Evolutionary conservation across 1,140 invertebrate genomes (phyloP).

Genomic region (Drosophila suzukii): DNA sequence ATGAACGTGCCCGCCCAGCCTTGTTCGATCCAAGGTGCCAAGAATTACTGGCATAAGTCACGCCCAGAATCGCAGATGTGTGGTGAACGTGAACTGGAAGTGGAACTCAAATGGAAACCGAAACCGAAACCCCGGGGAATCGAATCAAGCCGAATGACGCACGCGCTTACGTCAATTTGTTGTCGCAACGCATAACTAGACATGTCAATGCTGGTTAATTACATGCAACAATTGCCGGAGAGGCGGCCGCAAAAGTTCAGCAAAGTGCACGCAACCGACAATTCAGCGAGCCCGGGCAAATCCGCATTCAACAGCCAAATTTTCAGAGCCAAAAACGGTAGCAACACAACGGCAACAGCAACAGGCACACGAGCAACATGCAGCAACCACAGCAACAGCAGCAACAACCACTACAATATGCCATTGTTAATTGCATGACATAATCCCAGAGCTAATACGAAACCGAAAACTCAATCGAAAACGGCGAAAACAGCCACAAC

Average conservation of each 20-base stretch:
- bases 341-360: slow-evolving; percentile 49
- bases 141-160: slow-evolving; percentile 50
- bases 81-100: slow-evolving; percentile 15
- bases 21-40: slow-evolving; percentile 45
- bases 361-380: slow-evolving; percentile 49
- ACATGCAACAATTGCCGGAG: slow-evolving; percentile 55
- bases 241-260: slow-evolving; percentile 58
- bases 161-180: slow-evolving; percentile 77
- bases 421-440: slow-evolving; percentile 83
- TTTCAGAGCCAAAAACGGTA: slow-evolving; percentile 66
- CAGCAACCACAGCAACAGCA: slow-evolving; percentile 27
- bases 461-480: slow-evolving; percentile 78
- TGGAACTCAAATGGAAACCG: neutral
- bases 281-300: slow-evolving; percentile 50
- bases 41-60: slow-evolving; percentile 50
- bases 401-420: slow-evolving; percentile 58
- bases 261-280: slow-evolving; percentile 74
- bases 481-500: slow-evolving; percentile 24
- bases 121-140: slow-evolving; percentile 11
- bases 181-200: slow-evolving; percentile 70
- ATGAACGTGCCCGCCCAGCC: slow-evolving; percentile 57
- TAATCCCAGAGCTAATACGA: slow-evolving; percentile 74
- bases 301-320: slow-evolving; percentile 46
- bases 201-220: slow-evolving; percentile 79
- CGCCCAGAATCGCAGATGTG: slow-evolving; percentile 47